Percentiles rank a stretch among this genome's conserved stretches.
These are phyloP conservation scores for Lydus trimaculatus DNA, from an alignment of 2,888 invertebrate species.

Conservation along the genomic window DNA sequence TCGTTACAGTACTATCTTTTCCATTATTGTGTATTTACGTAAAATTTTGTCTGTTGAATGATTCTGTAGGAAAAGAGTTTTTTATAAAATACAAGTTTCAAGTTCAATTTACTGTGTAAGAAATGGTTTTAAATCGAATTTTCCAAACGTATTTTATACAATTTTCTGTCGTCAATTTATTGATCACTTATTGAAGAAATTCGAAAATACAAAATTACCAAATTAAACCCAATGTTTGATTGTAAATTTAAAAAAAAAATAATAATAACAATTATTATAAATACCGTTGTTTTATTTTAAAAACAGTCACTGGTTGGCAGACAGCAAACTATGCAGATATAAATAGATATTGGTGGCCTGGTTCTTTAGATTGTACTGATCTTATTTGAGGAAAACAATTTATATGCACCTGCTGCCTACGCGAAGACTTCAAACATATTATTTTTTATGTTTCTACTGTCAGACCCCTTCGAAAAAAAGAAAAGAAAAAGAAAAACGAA, in stretches of 20 bases:
- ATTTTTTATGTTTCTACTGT: not conserved
- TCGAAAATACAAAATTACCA: too few relatives aligned
- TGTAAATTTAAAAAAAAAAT: too few relatives aligned
- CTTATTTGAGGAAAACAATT: conserved; percentile 41
- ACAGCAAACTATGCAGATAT: conserved; percentile 34
- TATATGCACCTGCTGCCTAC: conserved; percentile 27
- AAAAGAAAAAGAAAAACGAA: not conserved
- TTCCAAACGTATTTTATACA: not conserved
- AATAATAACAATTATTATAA: too few relatives aligned
- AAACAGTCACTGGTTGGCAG: conserved; percentile 24
- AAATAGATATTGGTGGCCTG: conserved; percentile 36
- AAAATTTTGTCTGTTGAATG: too few relatives aligned
- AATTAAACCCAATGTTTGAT: too few relatives aligned
- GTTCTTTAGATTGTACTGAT: conserved; percentile 32
- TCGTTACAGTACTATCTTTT: too few relatives aligned
- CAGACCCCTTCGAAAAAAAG: not conserved
- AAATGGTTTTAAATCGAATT: not conserved
- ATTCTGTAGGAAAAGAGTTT: too few relatives aligned
- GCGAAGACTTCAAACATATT: not conserved
- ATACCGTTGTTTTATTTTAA: not conserved
- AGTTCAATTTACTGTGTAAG: not conserved
- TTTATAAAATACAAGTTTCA: not conserved
- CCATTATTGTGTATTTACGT: too few relatives aligned
- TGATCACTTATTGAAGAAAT: too few relatives aligned
- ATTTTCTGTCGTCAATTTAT: too few relatives aligned